Evolutionary conservation across 2,113 vertebrate species (phyloP).

Genomic region (Ceyx cyanopectus): DNA sequence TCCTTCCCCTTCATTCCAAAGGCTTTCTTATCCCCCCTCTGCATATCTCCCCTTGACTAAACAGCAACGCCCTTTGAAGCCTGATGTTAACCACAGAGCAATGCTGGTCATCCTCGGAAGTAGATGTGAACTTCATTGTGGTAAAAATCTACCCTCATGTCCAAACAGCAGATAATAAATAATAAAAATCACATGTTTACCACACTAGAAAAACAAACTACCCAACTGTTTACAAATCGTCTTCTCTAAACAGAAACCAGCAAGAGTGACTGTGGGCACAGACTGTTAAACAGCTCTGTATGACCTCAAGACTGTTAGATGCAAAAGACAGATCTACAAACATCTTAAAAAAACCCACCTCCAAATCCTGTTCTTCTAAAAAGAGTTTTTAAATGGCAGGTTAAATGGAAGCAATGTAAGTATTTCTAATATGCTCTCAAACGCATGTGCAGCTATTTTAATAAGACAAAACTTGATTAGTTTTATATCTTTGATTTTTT

Average conservation of each 20-base stretch:
- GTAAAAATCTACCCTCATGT: not conserved
- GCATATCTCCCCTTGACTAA: not conserved
- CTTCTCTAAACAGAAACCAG: not conserved
- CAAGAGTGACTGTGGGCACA: not conserved
- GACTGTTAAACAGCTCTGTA: not conserved
- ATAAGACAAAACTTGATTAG: not conserved
- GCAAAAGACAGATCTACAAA: not conserved
- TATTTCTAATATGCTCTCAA: not conserved
- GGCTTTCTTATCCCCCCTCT: not conserved
- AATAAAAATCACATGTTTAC: not conserved
- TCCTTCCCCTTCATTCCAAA: not conserved
- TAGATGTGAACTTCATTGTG: not conserved
- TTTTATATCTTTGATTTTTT: not conserved
- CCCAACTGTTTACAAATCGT: not conserved
- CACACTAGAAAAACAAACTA: not conserved
- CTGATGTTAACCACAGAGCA: not conserved
- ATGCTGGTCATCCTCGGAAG: not conserved
- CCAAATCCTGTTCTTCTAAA: not conserved
- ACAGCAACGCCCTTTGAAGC: not conserved
- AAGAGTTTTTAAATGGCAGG: not conserved
- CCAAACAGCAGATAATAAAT: not conserved
- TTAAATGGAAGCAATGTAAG: not conserved
- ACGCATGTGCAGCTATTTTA: not conserved
- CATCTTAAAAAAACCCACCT: not conserved
- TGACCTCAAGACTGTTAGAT: slow-evolving; percentile 20